Percentiles rank a stretch among this genome's conserved stretches.
phyloP scores from a whole-genome alignment of 2,797 vertebrate genomes.

The Chelidonichthys spinosus region DNA sequence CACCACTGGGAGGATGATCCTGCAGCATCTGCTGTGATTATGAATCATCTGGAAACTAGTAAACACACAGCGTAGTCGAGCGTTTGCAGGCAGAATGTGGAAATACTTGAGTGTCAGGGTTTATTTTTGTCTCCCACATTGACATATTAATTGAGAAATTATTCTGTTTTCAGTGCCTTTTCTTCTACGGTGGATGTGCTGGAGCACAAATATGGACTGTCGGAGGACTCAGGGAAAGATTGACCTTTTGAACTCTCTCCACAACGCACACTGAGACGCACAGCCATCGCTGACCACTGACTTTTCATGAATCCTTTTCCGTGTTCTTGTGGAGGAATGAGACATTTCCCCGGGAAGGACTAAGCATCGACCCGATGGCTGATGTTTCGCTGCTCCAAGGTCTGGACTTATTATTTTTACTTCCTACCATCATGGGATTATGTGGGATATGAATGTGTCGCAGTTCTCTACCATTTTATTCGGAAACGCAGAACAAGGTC shows the following conservation, averaged over 20 bases:
- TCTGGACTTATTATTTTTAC: not conserved
- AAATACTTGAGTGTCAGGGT: not conserved
- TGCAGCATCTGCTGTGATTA: constrained; percentile 4
- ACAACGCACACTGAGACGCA: constrained; percentile 59
- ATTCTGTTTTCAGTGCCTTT: constrained; percentile 86
- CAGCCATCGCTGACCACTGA: constrained; percentile 38
- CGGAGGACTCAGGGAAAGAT: constrained; percentile 57
- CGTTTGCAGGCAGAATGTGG: not conserved
- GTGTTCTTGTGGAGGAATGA: not conserved
- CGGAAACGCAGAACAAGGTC: not conserved
- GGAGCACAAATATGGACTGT: constrained; percentile 88
- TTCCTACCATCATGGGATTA: not conserved
- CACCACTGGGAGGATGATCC: constrained; percentile 4
- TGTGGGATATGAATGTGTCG: not conserved
- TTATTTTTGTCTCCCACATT: not conserved
- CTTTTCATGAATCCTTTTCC: constrained; percentile 7
- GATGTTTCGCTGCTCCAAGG: constrained; percentile 12
- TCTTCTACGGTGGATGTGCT: constrained; percentile 87
- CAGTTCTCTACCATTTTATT: constrained; percentile 16
- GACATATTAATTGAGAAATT: constrained; percentile 32
- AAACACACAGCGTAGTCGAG: constrained; percentile 3
- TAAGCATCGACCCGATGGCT: not conserved
- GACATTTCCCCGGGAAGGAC: not conserved
- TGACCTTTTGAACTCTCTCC: constrained; percentile 54
- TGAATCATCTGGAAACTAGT: not conserved